Evolutionary conservation across 1,140 invertebrate genomes (phyloP).

Genomic region (Diploscapter pachys): DNA sequence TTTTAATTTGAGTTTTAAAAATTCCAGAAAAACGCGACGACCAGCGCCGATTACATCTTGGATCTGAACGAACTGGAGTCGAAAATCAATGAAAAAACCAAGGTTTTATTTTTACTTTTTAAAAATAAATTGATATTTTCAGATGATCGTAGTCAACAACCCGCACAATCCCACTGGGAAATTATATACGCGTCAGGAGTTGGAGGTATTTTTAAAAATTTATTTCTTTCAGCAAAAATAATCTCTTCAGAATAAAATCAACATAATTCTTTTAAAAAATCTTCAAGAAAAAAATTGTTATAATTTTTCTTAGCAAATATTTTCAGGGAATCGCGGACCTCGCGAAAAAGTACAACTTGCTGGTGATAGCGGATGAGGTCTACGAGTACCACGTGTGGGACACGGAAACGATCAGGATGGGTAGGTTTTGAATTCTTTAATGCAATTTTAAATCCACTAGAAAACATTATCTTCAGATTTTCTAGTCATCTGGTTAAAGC

Average conservation of each 20-base stretch:
- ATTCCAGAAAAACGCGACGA: conserved; percentile 48
- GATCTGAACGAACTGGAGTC: conserved; percentile 76
- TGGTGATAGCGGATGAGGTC: conserved; percentile 92
- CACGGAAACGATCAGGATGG: conserved; percentile 83
- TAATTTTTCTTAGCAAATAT: too few species aligned
- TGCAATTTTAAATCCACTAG: conserved; percentile 1
- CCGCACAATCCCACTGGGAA: conserved; percentile 59
- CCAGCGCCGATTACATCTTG: conserved; percentile 82
- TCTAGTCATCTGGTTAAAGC: too few species aligned
- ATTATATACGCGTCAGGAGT: conserved; percentile 63
- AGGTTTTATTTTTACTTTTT: conserved; percentile 59
- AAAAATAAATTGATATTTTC: conserved; percentile 2
- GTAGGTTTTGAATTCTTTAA: conserved; percentile 61
- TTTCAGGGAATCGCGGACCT: conserved; percentile 66
- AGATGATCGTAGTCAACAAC: conserved; percentile 80
- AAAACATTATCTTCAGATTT: too few species aligned
- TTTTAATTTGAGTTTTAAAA: too few species aligned
- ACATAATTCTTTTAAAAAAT: too few species aligned
- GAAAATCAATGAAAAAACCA: conserved; percentile 85
- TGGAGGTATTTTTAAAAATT: conserved; percentile 60
- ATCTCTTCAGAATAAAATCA: too few species aligned
- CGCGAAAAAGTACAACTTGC: conserved; percentile 84
- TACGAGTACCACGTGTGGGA: conserved; percentile 95
- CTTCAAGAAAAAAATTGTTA: too few species aligned
- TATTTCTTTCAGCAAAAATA: too few species aligned